A percentile compares a stretch with the other conserved stretches of the same genome.
These are phyloP conservation scores for Leucopternis melanops DNA, from an alignment of 2,113 vertebrate species.

Conservation along the genomic window DNA sequence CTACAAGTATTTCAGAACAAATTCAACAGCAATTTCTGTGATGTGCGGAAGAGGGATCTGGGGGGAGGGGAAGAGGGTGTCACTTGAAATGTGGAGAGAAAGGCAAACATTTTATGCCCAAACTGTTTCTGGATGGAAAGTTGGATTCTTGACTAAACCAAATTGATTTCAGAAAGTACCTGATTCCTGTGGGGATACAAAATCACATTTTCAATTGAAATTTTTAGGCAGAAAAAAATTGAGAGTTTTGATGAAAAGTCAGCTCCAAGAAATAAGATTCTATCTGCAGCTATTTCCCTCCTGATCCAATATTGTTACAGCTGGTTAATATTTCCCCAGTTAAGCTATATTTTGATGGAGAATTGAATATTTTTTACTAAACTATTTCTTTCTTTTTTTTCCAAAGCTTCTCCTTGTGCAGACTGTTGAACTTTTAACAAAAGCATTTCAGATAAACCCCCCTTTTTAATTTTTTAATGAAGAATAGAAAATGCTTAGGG, in stretches of 20 bases:
- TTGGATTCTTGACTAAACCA: not conserved
- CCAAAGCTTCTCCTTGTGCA: not conserved
- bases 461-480: not conserved
- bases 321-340: slow-evolving; percentile 45
- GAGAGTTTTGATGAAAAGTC: slow-evolving; percentile 42
- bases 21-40: not conserved
- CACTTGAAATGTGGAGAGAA: not conserved
- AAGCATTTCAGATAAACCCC: not conserved
- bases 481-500: slow-evolving; percentile 3
- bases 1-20: not conserved
- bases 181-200: not conserved
- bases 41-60: not conserved
- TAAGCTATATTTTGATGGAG: slow-evolving; percentile 37
- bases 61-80: not conserved
- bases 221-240: not conserved
- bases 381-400: not conserved
- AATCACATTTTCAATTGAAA: slow-evolving; percentile 11
- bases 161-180: slow-evolving; percentile 30
- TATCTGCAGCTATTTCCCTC: slow-evolving; percentile 34
- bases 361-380: slow-evolving; percentile 37
- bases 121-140: not conserved
- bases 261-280: slow-evolving; percentile 36
- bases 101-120: not conserved
- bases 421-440: not conserved
- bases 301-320: slow-evolving; percentile 24